These are phyloP conservation scores for Malachius bipustulatus DNA, from an alignment of 2,888 invertebrate species.

Conservation along the genomic window DNA sequence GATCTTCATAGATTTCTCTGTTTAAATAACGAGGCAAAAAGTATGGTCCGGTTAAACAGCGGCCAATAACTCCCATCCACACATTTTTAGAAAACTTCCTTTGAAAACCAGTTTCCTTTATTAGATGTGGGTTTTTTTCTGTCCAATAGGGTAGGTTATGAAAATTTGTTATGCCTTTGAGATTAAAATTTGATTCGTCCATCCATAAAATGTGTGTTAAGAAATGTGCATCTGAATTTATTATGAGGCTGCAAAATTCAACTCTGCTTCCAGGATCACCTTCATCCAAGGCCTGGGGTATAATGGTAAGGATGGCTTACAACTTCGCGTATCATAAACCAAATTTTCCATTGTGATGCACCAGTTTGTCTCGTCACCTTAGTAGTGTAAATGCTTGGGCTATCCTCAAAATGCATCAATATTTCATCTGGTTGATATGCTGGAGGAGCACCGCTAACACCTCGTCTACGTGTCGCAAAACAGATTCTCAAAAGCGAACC, in stretches of 20 bases:
- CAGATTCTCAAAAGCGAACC: too few species aligned
- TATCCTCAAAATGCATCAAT: background rate
- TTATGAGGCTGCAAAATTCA: background rate
- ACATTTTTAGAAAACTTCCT: too few species aligned
- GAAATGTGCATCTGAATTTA: background rate
- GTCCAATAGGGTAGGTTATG: background rate
- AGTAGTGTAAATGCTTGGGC: background rate
- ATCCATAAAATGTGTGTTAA: background rate
- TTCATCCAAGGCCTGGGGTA: slow-evolving; percentile 4
- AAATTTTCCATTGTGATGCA: background rate
- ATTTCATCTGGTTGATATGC: too few species aligned
- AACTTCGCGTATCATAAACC: background rate
- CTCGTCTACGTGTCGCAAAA: too few species aligned
- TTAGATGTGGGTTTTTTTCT: slow-evolving; percentile 1
- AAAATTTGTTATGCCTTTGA: slow-evolving; percentile 3
- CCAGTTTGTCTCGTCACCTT: slow-evolving; percentile 3
- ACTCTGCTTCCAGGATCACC: background rate
- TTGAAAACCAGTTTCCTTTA: slow-evolving; percentile 2
- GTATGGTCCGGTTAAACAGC: slow-evolving; percentile 1
- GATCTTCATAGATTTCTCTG: background rate
- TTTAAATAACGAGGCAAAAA: background rate
- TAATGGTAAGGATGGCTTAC: background rate
- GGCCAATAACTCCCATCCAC: slow-evolving; percentile 1
- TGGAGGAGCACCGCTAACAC: too few species aligned
- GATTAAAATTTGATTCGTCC: slow-evolving; percentile 1